Conservation (phyloP, 2,797 vertebrate genomes). For the Danionella dracula region DNA sequence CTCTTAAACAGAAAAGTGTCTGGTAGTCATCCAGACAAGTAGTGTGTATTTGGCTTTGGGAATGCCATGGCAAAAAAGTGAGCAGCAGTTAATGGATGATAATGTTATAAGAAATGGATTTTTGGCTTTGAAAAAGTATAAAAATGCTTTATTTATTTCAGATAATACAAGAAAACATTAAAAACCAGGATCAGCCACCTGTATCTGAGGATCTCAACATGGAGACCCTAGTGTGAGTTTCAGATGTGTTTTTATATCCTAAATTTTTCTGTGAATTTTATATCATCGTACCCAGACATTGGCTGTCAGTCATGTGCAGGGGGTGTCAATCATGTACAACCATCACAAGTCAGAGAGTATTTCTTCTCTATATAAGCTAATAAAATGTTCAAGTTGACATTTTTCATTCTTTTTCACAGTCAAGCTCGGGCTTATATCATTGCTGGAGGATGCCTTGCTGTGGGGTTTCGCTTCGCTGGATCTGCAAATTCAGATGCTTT, state of each 20-base stretch:
- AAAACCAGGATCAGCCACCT: constrained; percentile 74
- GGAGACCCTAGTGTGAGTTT: constrained; percentile 91
- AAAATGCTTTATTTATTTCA: constrained; percentile 34
- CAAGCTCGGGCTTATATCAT: constrained; percentile 97
- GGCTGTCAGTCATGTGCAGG: too few species aligned
- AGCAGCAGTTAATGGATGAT: too few species aligned
- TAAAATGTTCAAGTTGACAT: neutral
- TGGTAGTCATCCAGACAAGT: too few species aligned
- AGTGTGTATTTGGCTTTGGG: too few species aligned
- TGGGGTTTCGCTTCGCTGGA: constrained; percentile 94
- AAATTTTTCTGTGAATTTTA: too few species aligned
- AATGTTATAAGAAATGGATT: too few species aligned
- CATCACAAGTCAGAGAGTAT: too few species aligned
- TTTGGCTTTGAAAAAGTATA: too few species aligned
- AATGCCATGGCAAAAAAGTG: too few species aligned
- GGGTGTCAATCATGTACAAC: too few species aligned
- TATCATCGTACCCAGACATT: too few species aligned
- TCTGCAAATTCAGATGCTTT: constrained; percentile 94
- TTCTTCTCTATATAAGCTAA: neutral
- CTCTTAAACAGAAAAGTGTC: neutral
- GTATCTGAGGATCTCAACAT: constrained; percentile 89
- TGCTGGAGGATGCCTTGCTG: constrained; percentile 89
- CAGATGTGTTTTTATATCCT: neutral
- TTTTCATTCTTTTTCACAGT: constrained; percentile 56
- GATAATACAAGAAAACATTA: constrained; percentile 92